Percentiles rank a stretch among this genome's conserved stretches.
Conservation (phyloP, 1,140 invertebrate genomes). For the Polypedilum pembai region DNA sequence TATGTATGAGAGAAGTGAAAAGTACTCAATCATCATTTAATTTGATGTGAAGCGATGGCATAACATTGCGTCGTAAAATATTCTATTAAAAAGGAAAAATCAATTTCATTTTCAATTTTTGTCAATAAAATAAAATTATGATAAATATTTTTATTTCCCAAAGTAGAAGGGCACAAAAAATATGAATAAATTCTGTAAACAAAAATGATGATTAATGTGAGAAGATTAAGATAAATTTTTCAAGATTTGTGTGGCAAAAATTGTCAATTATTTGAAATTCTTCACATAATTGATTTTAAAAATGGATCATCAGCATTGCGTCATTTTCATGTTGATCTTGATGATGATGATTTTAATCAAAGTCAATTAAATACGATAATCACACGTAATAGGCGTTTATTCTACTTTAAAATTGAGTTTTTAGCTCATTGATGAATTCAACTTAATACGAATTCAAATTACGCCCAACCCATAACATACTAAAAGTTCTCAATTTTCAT, state of each 20-base stretch:
- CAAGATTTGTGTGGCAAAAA: background rate
- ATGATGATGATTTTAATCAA: slow-evolving; percentile 4
- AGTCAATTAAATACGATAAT: background rate
- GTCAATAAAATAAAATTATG: background rate
- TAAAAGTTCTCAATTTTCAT: background rate
- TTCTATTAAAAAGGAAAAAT: background rate
- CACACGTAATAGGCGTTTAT: background rate
- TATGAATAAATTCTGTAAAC: no score
- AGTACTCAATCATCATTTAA: slow-evolving; percentile 7
- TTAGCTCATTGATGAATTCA: background rate
- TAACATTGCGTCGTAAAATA: slow-evolving; percentile 16
- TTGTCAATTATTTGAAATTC: background rate
- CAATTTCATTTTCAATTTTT: background rate
- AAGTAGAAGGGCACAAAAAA: no score
- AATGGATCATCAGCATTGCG: background rate
- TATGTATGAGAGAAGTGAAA: background rate
- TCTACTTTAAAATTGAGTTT: background rate
- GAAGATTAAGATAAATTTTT: no score
- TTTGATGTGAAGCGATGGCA: background rate
- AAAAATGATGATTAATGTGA: no score
- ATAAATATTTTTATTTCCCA: no score
- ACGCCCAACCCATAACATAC: background rate
- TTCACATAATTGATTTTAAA: background rate
- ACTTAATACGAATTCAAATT: background rate
- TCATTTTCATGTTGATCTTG: background rate